A percentile compares a stretch with the other conserved stretches of the same genome.
phyloP scores from a whole-genome alignment of 1,140 invertebrate genomes.

The Lysiphlebus fabarum region DNA sequence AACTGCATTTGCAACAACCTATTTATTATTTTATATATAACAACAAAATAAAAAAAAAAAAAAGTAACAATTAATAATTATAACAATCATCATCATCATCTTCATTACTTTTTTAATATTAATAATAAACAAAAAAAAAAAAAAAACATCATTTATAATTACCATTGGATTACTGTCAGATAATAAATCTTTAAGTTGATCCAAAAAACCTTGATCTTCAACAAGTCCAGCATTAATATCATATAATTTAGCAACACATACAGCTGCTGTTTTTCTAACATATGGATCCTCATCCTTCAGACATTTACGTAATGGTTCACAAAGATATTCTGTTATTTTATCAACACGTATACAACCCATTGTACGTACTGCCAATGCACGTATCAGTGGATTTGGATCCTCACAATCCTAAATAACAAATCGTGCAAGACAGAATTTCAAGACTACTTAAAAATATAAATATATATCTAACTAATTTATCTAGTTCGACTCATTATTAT shows the following conservation, averaged over 20 bases:
- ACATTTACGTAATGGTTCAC: constrained; percentile 97
- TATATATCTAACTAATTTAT: constrained; percentile 45
- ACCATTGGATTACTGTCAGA: constrained; percentile 99
- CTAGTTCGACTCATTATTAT: constrained; percentile 40
- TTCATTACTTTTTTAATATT: too few species aligned
- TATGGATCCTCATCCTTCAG: constrained; percentile 99
- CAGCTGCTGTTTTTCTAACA: constrained; percentile 98
- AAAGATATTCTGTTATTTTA: constrained; percentile 99
- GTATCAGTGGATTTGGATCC: constrained; percentile 98
- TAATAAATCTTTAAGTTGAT: constrained; percentile 93
- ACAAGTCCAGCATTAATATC: constrained; percentile 98
- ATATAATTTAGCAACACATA: constrained; percentile 98
- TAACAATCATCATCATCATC: too few species aligned
- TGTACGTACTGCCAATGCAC: constrained; percentile 96
- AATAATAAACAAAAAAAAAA: not conserved
- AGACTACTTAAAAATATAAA: constrained; percentile 55
- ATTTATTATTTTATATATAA: too few species aligned
- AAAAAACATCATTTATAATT: constrained; percentile 20
- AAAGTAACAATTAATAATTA: too few species aligned
- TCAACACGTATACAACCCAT: constrained; percentile 99
- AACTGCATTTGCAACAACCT: constrained; percentile 98
- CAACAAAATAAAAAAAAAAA: too few species aligned
- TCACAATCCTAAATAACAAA: constrained; percentile 89
- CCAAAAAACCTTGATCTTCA: constrained; percentile 97
- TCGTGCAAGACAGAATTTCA: constrained; percentile 57